phyloP scores from a whole-genome alignment of 2,888 invertebrate species.

The Polydrusus tereticollis region DNA sequence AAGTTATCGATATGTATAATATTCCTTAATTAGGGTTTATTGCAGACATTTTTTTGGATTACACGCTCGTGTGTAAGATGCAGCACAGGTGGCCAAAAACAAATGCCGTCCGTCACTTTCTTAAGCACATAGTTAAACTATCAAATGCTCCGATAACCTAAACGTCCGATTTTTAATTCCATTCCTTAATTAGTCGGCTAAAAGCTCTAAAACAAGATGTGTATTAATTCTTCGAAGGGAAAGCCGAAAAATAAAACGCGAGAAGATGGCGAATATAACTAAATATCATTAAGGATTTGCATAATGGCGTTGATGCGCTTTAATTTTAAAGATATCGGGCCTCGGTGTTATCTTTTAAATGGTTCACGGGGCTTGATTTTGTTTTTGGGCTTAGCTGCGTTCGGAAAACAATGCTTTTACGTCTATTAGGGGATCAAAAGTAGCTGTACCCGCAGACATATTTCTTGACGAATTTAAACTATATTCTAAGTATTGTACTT shows the following conservation, averaged over 20 bases:
- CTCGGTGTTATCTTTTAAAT: slow-evolving; percentile 9
- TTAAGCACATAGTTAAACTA: too few species aligned
- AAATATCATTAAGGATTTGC: slow-evolving; percentile 29
- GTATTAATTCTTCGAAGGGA: slow-evolving; percentile 15
- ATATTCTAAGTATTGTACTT: too few species aligned
- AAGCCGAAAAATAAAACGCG: slow-evolving; percentile 4
- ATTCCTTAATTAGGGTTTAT: too few species aligned
- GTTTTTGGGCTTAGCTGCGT: background rate
- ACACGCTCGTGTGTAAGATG: too few species aligned
- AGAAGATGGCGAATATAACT: slow-evolving; percentile 11
- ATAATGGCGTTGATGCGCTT: slow-evolving; percentile 24
- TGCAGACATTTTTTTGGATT: too few species aligned
- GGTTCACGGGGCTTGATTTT: background rate
- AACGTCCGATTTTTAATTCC: background rate
- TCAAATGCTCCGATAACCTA: background rate
- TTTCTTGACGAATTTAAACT: too few species aligned
- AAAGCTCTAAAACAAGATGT: slow-evolving; percentile 22
- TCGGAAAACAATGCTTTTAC: background rate
- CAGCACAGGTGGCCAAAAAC: too few species aligned
- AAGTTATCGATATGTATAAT: too few species aligned
- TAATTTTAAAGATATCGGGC: slow-evolving; percentile 17
- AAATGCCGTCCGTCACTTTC: too few species aligned
- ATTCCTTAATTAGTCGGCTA: background rate
- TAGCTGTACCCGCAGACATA: too few species aligned
- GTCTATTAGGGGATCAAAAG: too few species aligned